Evolutionary conservation across 2,888 invertebrate species (phyloP), one percentile per base, ranked within the genome.

Genomic region (Hypselothyrea guttata): DNA sequence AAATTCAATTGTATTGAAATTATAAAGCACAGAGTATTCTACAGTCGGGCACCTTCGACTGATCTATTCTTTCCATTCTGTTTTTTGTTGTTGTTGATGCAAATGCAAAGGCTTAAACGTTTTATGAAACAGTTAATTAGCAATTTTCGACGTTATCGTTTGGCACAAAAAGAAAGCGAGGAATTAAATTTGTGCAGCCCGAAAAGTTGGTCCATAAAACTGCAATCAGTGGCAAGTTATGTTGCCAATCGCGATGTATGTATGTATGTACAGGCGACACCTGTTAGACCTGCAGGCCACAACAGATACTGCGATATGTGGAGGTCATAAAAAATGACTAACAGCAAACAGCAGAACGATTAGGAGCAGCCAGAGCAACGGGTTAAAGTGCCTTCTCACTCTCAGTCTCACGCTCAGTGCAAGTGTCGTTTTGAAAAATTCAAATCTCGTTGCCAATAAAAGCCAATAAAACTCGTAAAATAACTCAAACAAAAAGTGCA

Each of bases 261-360:
- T n/a, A n/a, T n/a, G 40, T 54, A 73, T 41, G 66, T 38, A 8
- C 47, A 54, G 48, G 38, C 73, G 68, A 85, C 87, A 87, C 87
- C 87, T 87, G 87, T 87, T 87, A 73, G 75, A 73, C 75, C 75
- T 70, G 56, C 55, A 63, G 81, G 77, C 75, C 41, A 60, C 38
- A 60, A 12, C 38, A 53, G 38, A 57, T 33, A 52, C 31, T 18
- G 51, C 59, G 63, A 65, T 57, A 58, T 37, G 22, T 34, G 54
- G 46, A 52, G 60, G 49, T 75, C 86, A 87, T 87, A 87, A 88
- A 87, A 86, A 87, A 87, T 88, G 88, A 88, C 87, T 88, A 77
- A 87, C 81, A 85, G 70, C 75, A 71, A 38, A 35, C 51, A 62
- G 53, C 45, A 64, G 34, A 59, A 54, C 72, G 70, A 70, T 70